Evolutionary conservation across 1,140 invertebrate genomes (phyloP).

Genomic region (Neodiprion lecontei): DNA sequence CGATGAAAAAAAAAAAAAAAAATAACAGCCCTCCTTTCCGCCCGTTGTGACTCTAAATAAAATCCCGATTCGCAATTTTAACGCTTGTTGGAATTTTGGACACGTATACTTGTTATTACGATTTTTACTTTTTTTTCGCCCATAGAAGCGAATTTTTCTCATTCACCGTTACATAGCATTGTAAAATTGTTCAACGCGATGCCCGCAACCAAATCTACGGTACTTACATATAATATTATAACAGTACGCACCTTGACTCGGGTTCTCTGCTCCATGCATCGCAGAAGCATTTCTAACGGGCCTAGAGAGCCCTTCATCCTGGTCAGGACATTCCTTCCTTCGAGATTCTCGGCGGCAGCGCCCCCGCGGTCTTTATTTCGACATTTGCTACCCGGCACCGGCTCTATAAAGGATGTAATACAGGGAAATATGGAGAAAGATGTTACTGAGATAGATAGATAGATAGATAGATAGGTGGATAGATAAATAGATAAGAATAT

Average conservation of each 20-base stretch:
- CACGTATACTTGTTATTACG: no score
- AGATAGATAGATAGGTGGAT: no score
- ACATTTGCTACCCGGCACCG: slow-evolving; percentile 13
- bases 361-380: no score
- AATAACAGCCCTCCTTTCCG: not conserved
- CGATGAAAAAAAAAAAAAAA: not conserved
- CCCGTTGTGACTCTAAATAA: no score
- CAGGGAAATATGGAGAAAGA: not conserved
- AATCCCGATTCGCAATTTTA: no score
- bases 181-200: no score
- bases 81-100: no score
- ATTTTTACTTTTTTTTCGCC: no score
- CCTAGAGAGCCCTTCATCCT: slow-evolving; percentile 68
- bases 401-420: slow-evolving; percentile 33
- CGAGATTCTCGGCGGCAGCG: not conserved
- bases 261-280: slow-evolving; percentile 66
- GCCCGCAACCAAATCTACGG: not conserved
- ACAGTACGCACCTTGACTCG: slow-evolving; percentile 68
- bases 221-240: slow-evolving; percentile 12
- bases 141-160: not conserved
- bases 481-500: no score
- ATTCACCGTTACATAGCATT: not conserved
- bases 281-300: slow-evolving; percentile 69
- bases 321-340: slow-evolving; percentile 66
- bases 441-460: no score